Conservation (phyloP, 2,797 vertebrate genomes). For the Corythornis leucogaster region DNA sequence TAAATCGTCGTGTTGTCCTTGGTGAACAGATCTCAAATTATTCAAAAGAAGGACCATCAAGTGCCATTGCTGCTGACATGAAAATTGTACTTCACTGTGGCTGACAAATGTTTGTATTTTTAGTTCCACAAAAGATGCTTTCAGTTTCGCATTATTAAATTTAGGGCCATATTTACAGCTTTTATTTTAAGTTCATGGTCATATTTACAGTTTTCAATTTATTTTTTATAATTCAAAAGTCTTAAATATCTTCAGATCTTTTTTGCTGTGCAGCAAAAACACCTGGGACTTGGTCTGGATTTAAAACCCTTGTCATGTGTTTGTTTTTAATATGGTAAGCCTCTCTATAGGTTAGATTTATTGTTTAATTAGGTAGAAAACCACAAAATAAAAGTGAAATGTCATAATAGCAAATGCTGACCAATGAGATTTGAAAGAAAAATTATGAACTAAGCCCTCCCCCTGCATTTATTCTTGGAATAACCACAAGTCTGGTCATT, state of each 20-base stretch:
- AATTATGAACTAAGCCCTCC: neutral
- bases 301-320: neutral
- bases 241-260: neutral
- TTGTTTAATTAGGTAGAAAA: conserved; percentile 62
- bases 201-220: conserved; percentile 12
- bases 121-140: neutral
- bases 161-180: conserved; percentile 32
- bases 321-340: neutral
- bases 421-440: neutral
- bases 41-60: neutral
- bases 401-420: neutral
- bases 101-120: conserved; percentile 13
- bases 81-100: neutral
- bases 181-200: conserved; percentile 17
- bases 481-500: neutral
- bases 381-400: conserved; percentile 13
- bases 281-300: neutral
- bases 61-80: neutral
- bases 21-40: neutral
- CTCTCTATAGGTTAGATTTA: conserved; percentile 22
- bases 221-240: neutral
- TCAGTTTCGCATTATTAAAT: neutral
- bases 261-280: neutral
- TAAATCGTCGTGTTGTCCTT: neutral
- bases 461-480: neutral